These are phyloP conservation scores for Silurus asotus DNA, from an alignment of 2,113 vertebrate species.

Conservation along the genomic window DNA sequence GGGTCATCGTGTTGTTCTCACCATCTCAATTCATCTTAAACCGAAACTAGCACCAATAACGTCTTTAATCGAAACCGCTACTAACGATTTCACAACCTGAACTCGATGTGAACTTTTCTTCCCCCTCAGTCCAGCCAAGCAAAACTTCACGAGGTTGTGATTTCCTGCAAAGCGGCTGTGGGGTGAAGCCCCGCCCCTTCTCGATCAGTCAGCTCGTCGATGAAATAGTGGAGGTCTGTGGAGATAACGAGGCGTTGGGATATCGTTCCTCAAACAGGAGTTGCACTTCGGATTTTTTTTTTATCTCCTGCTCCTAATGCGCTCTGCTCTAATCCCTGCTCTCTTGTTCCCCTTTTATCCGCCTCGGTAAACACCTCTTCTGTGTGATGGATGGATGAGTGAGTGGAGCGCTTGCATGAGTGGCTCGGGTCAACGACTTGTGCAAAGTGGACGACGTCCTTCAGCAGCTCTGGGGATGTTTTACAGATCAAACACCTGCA, in stretches of 20 bases:
- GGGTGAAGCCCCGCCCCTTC: background rate
- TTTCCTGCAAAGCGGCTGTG: background rate
- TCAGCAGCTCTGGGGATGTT: background rate
- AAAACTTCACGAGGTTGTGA: background rate
- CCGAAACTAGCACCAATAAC: background rate
- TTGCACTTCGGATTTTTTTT: conserved; percentile 41
- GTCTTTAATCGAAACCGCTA: background rate
- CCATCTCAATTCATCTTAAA: background rate
- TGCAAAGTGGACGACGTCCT: background rate
- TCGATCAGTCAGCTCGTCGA: conserved; percentile 9
- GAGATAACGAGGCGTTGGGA: conserved; percentile 15
- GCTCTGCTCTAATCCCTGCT: conserved; percentile 43
- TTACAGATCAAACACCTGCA: background rate
- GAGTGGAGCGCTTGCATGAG: conserved; percentile 9
- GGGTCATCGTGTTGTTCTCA: background rate
- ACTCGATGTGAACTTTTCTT: background rate
- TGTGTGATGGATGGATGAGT: conserved; percentile 28
- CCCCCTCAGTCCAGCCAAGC: background rate
- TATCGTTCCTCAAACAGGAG: conserved; percentile 34
- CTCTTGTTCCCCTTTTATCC: background rate
- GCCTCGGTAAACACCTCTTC: conserved; percentile 22
- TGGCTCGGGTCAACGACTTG: background rate
- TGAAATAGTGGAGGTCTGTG: background rate
- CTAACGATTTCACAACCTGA: conserved; percentile 13
- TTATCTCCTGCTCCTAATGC: conserved; percentile 46